Evolutionary conservation across 2,888 invertebrate species (phyloP), one percentile per base, ranked within the genome.

Genomic region (Andricus curvator): DNA sequence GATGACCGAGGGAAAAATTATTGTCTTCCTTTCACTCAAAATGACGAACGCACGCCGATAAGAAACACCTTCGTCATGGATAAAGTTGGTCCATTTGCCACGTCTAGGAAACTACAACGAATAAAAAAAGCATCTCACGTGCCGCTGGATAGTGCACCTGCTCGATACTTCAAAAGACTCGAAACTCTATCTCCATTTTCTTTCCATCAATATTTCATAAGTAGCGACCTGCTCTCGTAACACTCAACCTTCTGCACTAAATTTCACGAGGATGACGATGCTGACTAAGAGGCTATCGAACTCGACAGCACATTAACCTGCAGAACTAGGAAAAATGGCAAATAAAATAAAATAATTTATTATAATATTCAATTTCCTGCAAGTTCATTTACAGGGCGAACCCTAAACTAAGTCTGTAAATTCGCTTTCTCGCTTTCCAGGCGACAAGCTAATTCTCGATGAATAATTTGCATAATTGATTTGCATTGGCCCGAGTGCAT

Each of bases 191-290:
- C 82, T 79, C 82, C 51, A 78, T 83, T 80, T 70, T 80, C 81
- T 67, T 68, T 29, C 67, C 77, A 76, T 83, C 78, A 81, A 83
- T 81, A 81, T 80, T 81, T 83, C 76, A 83, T 77, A 68, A 68
- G 80, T 68, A 68, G 82, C 77, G 70, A 68, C 68, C 29, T 68
- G 44, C 44, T 68, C 41, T 68, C 44, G n/a, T 68, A 44, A 37
- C 44, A 25, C 68, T 37, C 44, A 44, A 68, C 68, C 68, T 44
- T 22, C 44, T 68, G 25, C 41, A 44, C 68, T 25, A 48, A 68
- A 68, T 68, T 68, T 68, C 15, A 67, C 67, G 22, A 44, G 41
- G 11, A 67, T 17, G 15, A 68, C 37, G 37, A 37, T 37, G 8
- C 37, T 37, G 37, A 37, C 37, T 37, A 37, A 8, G 37, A 37